phyloP scores from a whole-genome alignment of 1,140 invertebrate species.

The Plectrocnemia conspersa region DNA sequence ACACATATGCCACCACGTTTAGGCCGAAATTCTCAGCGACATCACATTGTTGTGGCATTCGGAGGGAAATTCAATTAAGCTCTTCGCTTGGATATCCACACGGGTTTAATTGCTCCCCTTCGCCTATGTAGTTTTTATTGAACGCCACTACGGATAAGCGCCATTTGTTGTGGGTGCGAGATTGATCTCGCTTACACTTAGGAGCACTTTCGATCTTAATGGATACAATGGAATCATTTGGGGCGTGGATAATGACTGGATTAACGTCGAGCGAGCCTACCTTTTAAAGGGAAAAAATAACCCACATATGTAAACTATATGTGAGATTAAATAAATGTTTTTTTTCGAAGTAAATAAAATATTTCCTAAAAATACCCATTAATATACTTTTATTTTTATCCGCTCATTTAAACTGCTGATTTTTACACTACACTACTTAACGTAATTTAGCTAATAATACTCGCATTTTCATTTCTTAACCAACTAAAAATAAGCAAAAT shows the following conservation, averaged over 20 bases:
- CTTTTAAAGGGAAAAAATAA: not conserved
- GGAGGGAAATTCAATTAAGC: not conserved
- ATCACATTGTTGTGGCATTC: too few relatives aligned
- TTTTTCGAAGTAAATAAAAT: not conserved
- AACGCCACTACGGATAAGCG: slow-evolving; percentile 1
- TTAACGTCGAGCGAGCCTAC: not conserved
- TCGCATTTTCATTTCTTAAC: too few relatives aligned
- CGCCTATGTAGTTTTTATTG: too few relatives aligned
- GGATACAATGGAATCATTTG: not conserved
- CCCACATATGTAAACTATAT: not conserved
- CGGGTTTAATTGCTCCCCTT: not conserved
- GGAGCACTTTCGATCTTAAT: too few relatives aligned
- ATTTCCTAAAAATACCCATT: not conserved
- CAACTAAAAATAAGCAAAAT: too few relatives aligned
- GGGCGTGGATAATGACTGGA: not conserved
- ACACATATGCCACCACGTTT: too few relatives aligned
- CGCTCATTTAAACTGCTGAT: too few relatives aligned
- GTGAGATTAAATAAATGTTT: not conserved
- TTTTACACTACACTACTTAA: too few relatives aligned
- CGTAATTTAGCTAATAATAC: too few relatives aligned
- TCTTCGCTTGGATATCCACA: not conserved
- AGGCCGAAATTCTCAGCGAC: too few relatives aligned
- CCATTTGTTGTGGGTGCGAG: not conserved
- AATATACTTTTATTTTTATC: too few relatives aligned
- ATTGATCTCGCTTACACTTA: slow-evolving; percentile 1